Evolutionary conservation across 2,888 invertebrate genomes (phyloP).

Genomic region (Parasteatoda lunata): DNA sequence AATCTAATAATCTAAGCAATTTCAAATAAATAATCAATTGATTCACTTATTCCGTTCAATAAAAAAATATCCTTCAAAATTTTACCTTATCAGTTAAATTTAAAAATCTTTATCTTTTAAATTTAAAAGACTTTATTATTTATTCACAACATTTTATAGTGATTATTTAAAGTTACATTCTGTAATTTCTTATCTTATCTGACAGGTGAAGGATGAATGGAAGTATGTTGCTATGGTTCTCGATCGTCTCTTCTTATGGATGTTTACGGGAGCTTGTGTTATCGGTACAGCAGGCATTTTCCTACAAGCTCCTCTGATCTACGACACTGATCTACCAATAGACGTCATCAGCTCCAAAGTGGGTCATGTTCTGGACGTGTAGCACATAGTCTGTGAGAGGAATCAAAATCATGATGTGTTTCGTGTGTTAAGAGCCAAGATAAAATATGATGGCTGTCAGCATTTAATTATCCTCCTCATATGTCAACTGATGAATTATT

Average conservation of each 20-base stretch:
- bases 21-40: no score
- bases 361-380: conserved; percentile 43
- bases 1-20: no score
- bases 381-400: conserved; percentile 5
- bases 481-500: conserved; percentile 15
- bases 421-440: background rate
- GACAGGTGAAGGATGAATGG: conserved; percentile 76
- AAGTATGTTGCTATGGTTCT: conserved; percentile 78
- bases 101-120: no score
- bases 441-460: conserved; percentile 4
- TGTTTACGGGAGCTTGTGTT: conserved; percentile 76
- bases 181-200: background rate
- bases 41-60: no score
- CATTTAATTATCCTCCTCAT: conserved; percentile 22
- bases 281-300: conserved; percentile 79
- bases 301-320: conserved; percentile 89
- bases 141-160: no score
- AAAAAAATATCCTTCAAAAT: no score
- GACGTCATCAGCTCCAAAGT: conserved; percentile 90
- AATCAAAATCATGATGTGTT: background rate
- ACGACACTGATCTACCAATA: conserved; percentile 88
- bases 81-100: no score
- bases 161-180: no score
- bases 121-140: no score
- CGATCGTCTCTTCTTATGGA: conserved; percentile 77